Percentiles rank a stretch among this genome's conserved stretches.
Evolutionary conservation across 2,888 invertebrate species (phyloP).

Genomic region (Caenorhabditis sp.): DNA sequence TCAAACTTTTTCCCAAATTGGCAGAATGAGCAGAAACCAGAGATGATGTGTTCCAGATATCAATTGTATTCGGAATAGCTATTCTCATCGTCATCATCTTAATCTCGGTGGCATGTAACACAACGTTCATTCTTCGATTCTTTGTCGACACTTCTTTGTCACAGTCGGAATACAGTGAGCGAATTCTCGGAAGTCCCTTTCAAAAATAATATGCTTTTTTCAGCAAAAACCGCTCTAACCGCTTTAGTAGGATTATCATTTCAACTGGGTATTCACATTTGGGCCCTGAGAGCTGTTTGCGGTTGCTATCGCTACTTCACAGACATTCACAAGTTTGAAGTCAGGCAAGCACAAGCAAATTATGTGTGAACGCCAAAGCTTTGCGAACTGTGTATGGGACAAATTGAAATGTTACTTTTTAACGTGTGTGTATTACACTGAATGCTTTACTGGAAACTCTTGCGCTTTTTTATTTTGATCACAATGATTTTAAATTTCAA

Average conservation of each 20-base stretch:
- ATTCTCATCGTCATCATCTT: slow-evolving; percentile 69
- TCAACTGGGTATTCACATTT: slow-evolving; percentile 71
- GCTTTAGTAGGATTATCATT: slow-evolving; percentile 60
- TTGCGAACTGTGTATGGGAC: slow-evolving; percentile 14
- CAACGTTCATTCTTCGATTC: slow-evolving; percentile 61
- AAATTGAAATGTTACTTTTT: slow-evolving; percentile 7
- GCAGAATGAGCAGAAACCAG: neutral
- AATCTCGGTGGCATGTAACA: slow-evolving; percentile 69
- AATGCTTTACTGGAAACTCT: neutral
- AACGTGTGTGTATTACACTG: slow-evolving; percentile 3
- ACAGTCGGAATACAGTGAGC: slow-evolving; percentile 57
- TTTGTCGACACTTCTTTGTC: slow-evolving; percentile 58
- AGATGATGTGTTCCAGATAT: slow-evolving; percentile 59
- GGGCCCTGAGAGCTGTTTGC: slow-evolving; percentile 74
- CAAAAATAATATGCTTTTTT: neutral
- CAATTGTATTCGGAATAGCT: slow-evolving; percentile 67
- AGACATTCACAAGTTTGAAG: slow-evolving; percentile 67
- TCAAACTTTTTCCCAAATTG: too few relatives aligned
- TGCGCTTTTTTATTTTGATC: too few relatives aligned
- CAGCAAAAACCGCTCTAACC: slow-evolving; percentile 60
- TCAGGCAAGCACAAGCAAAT: slow-evolving; percentile 60
- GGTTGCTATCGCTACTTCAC: slow-evolving; percentile 73
- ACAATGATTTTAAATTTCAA: neutral
- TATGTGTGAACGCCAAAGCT: slow-evolving; percentile 52
- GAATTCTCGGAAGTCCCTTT: too few relatives aligned